Evolutionary conservation across 2,888 invertebrate species (phyloP), one percentile per base, ranked within the genome.

Genomic region (Tineola bisselliella): DNA sequence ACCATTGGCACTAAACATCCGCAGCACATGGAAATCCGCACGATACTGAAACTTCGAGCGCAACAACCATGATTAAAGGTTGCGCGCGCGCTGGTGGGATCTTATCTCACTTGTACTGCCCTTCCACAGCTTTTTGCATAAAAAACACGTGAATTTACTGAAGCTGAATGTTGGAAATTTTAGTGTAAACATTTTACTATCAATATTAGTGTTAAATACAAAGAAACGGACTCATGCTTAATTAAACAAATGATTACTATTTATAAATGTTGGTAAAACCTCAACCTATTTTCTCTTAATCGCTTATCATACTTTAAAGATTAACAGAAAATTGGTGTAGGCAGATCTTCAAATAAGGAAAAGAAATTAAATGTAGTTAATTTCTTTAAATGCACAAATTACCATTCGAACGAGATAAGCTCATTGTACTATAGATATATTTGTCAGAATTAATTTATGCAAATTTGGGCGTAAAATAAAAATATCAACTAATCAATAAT

Each of bases 1-100:
- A 43, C 59, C n/a, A 38, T 38, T 19, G 59, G 43, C 43, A 43
- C 59, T 19, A 38, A 38, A 19, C 44, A 44, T 48, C 44, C 60
- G 48, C 12, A 2, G 30, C 30, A 15, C 12, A 15, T 10, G 44
- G 48, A 44, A 44, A 44, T 2, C 31, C 12, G 31, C 19, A 17
- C 31, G 60, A 25, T 25, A 60, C 60, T 60, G 60, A 60, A 60
- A 44, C 43, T 44, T 43, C 10, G 43, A 15, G 48, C 25, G 48
- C 48, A 25, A 44, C 8, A 44, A 30, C 15, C 43, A 44, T 25
- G 18, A 25, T 44, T 44, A 38, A 38, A 44, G 13, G 25, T 43
- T 60, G 60, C 60, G 44, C 60, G 48, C 60, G 60, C 60, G 58
- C 58, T 5, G 33, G 19, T 15, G 3, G 54, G 17, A 17, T 15